These are phyloP conservation scores for Toxonevra muliebris DNA, from an alignment of 2,888 invertebrate genomes.

Conservation along the genomic window DNA sequence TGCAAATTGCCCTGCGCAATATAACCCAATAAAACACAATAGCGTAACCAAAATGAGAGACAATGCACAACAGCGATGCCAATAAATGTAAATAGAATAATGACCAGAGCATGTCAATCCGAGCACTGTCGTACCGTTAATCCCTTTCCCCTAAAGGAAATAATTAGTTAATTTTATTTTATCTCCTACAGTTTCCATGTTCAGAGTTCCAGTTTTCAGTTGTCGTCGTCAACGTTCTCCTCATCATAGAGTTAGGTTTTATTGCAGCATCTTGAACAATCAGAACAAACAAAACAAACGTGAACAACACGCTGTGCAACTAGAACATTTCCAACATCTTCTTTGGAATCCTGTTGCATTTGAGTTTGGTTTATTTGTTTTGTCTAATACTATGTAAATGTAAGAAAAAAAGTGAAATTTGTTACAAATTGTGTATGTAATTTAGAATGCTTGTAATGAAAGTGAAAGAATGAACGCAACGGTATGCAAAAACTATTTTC, in stretches of 20 bases:
- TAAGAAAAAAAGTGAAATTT: slow-evolving; percentile 26
- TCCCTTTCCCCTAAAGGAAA: slow-evolving; percentile 60
- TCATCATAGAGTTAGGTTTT: slow-evolving; percentile 55
- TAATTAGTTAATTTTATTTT: slow-evolving; percentile 58
- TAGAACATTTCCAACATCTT: slow-evolving; percentile 25
- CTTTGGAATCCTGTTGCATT: slow-evolving; percentile 1
- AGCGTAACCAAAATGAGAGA: no score
- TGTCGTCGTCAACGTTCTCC: slow-evolving; percentile 34
- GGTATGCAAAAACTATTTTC: no score
- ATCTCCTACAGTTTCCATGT: slow-evolving; percentile 28
- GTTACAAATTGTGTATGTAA: background rate
- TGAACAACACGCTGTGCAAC: slow-evolving; percentile 28
- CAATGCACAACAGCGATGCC: no score
- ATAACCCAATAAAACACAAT: slow-evolving; percentile 55
- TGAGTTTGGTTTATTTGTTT: slow-evolving; percentile 20
- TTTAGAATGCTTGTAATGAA: no score
- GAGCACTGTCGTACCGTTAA: slow-evolving; percentile 43
- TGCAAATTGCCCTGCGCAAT: slow-evolving; percentile 57
- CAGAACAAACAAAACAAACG: slow-evolving; percentile 36
- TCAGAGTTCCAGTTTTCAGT: slow-evolving; percentile 34
- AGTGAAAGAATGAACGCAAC: no score
- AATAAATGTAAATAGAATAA: no score
- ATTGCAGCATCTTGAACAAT: slow-evolving; percentile 63
- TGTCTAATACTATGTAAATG: slow-evolving; percentile 16
- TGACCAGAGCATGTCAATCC: no score